phyloP scores from a whole-genome alignment of 1,140 invertebrate species.

The Myzus persicae region DNA sequence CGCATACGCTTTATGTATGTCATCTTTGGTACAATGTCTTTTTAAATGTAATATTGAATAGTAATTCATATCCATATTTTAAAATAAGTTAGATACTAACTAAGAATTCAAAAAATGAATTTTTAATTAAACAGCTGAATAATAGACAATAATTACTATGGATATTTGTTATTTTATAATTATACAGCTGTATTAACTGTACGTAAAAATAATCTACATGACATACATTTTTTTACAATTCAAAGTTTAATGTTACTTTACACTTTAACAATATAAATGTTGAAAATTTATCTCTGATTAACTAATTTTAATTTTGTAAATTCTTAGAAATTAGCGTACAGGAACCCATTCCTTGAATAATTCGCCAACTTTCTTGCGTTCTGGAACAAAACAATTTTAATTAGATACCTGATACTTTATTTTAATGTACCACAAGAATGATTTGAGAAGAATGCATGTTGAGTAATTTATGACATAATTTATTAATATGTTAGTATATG shows the following conservation, averaged over 20 bases:
- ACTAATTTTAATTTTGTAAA: constrained; percentile 7
- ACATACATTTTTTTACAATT: constrained; percentile 26
- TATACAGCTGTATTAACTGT: not conserved
- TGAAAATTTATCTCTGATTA: not conserved
- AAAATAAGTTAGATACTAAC: not conserved
- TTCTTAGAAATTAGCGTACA: constrained; percentile 68
- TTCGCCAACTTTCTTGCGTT: constrained; percentile 71
- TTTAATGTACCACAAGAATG: not conserved
- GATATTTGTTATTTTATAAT: constrained; percentile 13
- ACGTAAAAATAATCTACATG: constrained; percentile 26
- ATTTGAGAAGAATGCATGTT: too few species aligned
- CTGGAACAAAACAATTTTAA: constrained; percentile 66
- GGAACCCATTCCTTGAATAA: constrained; percentile 73
- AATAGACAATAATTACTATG: not conserved
- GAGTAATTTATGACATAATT: too few species aligned
- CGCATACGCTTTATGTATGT: not conserved
- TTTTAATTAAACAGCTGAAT: not conserved
- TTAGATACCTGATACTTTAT: not conserved
- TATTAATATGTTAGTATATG: too few species aligned
- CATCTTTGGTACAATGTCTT: constrained; percentile 41
- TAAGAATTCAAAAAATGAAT: not conserved
- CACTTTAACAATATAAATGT: not conserved
- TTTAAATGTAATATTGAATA: constrained; percentile 41
- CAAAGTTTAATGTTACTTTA: not conserved
- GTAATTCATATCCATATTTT: constrained; percentile 21